phyloP scores from a whole-genome alignment of 2,888 invertebrate species.

The Orthosia gothica region DNA sequence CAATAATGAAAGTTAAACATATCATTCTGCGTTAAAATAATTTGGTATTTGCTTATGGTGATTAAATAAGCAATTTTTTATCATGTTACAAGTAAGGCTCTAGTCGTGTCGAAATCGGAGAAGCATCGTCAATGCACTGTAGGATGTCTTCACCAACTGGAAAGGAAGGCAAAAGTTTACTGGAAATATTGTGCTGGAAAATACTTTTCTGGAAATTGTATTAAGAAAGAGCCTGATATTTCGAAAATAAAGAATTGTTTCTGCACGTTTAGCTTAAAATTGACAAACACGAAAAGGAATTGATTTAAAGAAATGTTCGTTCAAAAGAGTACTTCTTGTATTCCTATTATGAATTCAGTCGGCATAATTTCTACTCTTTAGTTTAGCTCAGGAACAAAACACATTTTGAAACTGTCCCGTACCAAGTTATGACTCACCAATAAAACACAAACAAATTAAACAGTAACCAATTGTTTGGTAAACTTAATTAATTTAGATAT shows the following conservation, averaged over 20 bases:
- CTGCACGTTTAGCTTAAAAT: neutral
- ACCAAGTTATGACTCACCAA: neutral
- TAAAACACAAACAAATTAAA: conserved; percentile 33
- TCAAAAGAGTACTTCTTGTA: neutral
- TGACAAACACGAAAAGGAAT: neutral
- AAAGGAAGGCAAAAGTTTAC: conserved; percentile 60
- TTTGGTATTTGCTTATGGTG: too few species aligned
- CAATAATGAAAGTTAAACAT: neutral
- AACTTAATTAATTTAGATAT: conserved; percentile 55
- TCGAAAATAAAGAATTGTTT: neutral
- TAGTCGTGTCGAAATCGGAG: conserved; percentile 75
- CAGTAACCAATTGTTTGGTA: conserved; percentile 33
- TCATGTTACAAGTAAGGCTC: neutral
- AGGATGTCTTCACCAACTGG: conserved; percentile 87
- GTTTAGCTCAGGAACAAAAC: neutral
- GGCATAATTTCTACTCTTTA: neutral
- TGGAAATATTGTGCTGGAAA: neutral
- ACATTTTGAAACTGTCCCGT: neutral
- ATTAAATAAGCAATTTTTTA: neutral
- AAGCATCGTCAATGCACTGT: conserved; percentile 86
- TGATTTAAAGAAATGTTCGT: too few species aligned
- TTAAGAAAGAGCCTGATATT: neutral
- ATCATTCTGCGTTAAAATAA: too few species aligned
- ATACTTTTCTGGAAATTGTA: neutral
- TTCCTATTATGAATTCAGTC: neutral